Evolutionary conservation across 2,888 invertebrate genomes (phyloP).

Genomic region (Cerastis leucographa): DNA sequence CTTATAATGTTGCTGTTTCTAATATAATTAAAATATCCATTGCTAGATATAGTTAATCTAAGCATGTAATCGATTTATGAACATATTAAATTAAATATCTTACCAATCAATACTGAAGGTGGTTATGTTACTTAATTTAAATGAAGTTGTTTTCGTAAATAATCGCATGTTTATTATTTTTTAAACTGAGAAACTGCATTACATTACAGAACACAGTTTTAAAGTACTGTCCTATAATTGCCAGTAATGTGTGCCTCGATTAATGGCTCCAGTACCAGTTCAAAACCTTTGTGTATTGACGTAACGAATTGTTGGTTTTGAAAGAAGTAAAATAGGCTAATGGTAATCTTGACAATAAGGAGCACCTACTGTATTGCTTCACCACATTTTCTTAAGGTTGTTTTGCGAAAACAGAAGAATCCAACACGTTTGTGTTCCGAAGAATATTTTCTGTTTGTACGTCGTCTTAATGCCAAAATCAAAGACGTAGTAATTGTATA

Average conservation of each 20-base stretch:
- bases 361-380: neutral
- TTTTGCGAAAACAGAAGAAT: neutral
- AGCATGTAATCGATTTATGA: slow-evolving; percentile 9
- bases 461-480: slow-evolving; percentile 20
- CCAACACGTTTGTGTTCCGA: neutral
- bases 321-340: slow-evolving; percentile 43
- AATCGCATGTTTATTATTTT: too few species aligned
- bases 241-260: slow-evolving; percentile 27
- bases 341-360: slow-evolving; percentile 33
- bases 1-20: neutral
- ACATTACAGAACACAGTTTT: neutral
- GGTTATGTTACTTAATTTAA: slow-evolving; percentile 21
- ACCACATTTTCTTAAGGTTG: slow-evolving; percentile 19
- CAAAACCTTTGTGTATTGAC: slow-evolving; percentile 28
- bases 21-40: neutral
- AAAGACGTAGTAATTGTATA: slow-evolving; percentile 38
- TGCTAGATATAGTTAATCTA: slow-evolving; percentile 3
- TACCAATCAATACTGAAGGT: slow-evolving; percentile 27
- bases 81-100: slow-evolving; percentile 1
- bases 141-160: slow-evolving; percentile 48
- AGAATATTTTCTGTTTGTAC: neutral
- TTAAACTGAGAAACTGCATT: too few species aligned
- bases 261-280: slow-evolving; percentile 21
- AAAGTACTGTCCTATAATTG: slow-evolving; percentile 30
- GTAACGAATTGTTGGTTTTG: slow-evolving; percentile 16